Base-by-base conservation (phyloP, 2,888 invertebrate genomes). In the Eutolmus rufibarbis region DNA sequence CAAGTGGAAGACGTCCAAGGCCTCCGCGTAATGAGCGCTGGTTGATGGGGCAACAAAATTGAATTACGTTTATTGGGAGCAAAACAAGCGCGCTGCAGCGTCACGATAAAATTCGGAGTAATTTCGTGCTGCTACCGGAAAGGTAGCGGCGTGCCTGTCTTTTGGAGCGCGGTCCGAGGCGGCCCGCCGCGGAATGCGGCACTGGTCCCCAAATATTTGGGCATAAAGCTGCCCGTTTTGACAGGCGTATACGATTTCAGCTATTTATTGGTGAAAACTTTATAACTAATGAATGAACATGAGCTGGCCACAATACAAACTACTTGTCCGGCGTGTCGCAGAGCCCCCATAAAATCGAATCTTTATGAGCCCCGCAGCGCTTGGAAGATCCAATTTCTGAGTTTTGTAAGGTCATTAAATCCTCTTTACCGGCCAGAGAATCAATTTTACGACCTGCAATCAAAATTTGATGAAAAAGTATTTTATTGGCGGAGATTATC, bases 51-150 rank as follows among this genome's bases (percentile, higher is more conserved):
- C 57, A 31, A 82, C 57, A 82, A 82, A 82, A 82, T 82, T 82
- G 82, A 82, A 82, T 82, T 82, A 82, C 82, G 57, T 57, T 57
- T 37, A 37, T 82, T 82, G 57, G 51, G 34, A 37, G 82, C 19
- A 37, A 82, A 57, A 34, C 19, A 66, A 66, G 34, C 34, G 57
- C 56, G 31, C 28, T 79, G 51, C 79, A 79, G 37, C 82, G 82
- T 82, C 82, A 82, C 82, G 82, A 82, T 82, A 82, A 66, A 82
- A 82, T 82, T 66, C 34, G 66, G 82, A 57, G 57, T 82, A 82
- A 82, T 82, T 82, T 82, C 23, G 23, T 57, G 37, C 19, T 8
- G 82, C 82, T 82, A 82, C 82, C 37, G 82, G 57, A 82, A 57
- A 51, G 79, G 23, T 78, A 43, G 40, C 19, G 43, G 12, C n/a